phyloP scores from a whole-genome alignment of 2,888 invertebrate genomes.

The Noctua pronuba region DNA sequence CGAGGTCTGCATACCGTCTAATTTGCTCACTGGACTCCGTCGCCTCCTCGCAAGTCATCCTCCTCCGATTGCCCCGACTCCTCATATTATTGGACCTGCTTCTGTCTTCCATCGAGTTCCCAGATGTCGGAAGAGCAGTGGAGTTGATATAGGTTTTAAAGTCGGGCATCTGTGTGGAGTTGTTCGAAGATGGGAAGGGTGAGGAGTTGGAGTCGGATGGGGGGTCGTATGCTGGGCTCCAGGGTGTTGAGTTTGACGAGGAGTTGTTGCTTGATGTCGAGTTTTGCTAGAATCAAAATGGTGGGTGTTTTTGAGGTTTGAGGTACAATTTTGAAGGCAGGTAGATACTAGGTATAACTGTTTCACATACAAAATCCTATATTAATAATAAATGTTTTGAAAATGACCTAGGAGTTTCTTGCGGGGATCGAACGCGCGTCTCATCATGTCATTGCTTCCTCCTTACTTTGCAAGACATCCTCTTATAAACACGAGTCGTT shows the following conservation, averaged over 20 bases:
- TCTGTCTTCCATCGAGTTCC: neutral
- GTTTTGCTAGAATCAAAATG: slow-evolving; percentile 39
- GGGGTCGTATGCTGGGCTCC: slow-evolving; percentile 39
- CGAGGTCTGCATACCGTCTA: slow-evolving; percentile 78
- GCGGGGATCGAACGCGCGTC: neutral
- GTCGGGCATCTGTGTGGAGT: slow-evolving; percentile 1
- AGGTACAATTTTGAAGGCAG: no score
- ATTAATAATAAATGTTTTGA: neutral
- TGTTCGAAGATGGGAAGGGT: neutral
- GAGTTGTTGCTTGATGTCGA: slow-evolving; percentile 6
- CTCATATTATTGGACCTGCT: neutral
- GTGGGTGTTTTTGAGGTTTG: neutral
- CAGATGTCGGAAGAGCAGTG: slow-evolving; percentile 11
- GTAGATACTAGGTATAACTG: no score
- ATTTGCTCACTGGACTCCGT: slow-evolving; percentile 76
- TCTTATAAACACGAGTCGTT: no score
- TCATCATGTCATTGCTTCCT: no score
- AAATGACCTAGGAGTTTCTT: neutral
- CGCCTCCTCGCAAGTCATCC: slow-evolving; percentile 68
- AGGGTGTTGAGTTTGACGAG: slow-evolving; percentile 11
- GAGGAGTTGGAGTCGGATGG: neutral
- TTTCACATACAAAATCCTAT: no score
- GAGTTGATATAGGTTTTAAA: slow-evolving; percentile 21
- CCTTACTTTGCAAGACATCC: no score
- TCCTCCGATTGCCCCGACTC: neutral